Percentiles rank a stretch among this genome's conserved stretches.
Evolutionary conservation across 2,797 vertebrate genomes (phyloP).

Genomic region (Pipistrellus pygmaeus): DNA sequence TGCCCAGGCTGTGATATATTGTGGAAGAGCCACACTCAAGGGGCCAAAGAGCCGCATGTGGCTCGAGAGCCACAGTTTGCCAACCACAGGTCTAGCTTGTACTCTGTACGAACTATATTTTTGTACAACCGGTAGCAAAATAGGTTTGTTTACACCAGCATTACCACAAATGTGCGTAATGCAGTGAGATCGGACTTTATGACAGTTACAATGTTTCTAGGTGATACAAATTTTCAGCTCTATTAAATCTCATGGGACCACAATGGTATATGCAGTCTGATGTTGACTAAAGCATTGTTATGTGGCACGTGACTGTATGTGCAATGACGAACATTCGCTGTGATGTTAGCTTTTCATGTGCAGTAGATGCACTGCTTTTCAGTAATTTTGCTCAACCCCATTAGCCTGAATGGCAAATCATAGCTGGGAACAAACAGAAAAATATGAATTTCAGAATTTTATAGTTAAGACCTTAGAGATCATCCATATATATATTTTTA

Average conservation of each 20-base stretch:
- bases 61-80: too few relatives aligned
- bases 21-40: too few relatives aligned
- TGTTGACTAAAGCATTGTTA: neutral
- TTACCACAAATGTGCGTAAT: neutral
- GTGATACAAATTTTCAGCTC: neutral
- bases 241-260: neutral
- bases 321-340: neutral
- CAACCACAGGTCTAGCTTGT: neutral
- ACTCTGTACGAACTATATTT: neutral
- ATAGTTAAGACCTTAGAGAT: neutral
- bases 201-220: neutral
- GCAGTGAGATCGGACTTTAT: neutral
- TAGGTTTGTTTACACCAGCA: neutral
- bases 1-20: too few relatives aligned
- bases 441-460: constrained; percentile 4
- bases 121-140: neutral
- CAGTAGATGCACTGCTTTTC: neutral
- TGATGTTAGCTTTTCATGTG: neutral
- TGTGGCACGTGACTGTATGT: neutral
- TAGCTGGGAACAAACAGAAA: constrained; percentile 18
- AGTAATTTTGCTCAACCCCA: neutral
- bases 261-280: neutral
- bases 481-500: neutral
- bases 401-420: neutral
- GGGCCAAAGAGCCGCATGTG: too few relatives aligned